Evolutionary conservation across 1,140 invertebrate species (phyloP), one percentile per base, ranked within the genome.

Genomic region (Acromyrmex charruanus): DNA sequence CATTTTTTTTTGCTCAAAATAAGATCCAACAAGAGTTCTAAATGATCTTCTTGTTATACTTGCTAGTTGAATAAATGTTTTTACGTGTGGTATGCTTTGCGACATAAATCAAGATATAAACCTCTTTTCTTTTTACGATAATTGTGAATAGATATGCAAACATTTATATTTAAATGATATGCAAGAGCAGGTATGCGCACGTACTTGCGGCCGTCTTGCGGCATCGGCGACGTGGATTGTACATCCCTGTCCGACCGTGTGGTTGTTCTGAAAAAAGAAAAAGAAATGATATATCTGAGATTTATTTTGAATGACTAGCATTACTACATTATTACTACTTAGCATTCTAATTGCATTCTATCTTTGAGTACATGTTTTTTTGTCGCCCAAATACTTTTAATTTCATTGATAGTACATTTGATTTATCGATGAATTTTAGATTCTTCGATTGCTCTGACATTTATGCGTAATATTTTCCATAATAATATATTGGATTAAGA

Each of bases 231-330:
- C 0, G 44, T 6, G 9, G 77, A 55, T 3, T 68, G 63, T 4
- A 69, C n/a, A 9, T 68, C n/a, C 4, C 55, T 80, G 14, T 53
- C 28, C 14, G 14, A 51, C 10, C 77, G 63, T n/a, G 63, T 21
- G 12, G 77, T 12, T 68, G 44, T 69, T 39, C 77, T 80, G 63
- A 39, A 69, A 80, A 79, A 79, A n/a, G 65, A 31, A 72, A 31
- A 58, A n/a, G 2, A 44, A 58, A 0, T 16, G 16, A 28, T 28
- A 61, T 3, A 9, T 77, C 1, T 63, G 6, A 55, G 18, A 58
- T 59, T 59, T 16, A 74, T 21, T 55, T 6, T 59, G 1, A 58
- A 39, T 21, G n/a, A 28, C n/a, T n/a, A n/a, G n/a, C n/a, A n/a
- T n/a, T n/a, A n/a, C n/a, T n/a, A n/a, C n/a, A n/a, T n/a, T n/a